Percentiles rank a stretch among this genome's conserved stretches.
phyloP scores from a whole-genome alignment of 1,140 invertebrate genomes.

The Melanaphis sacchari region DNA sequence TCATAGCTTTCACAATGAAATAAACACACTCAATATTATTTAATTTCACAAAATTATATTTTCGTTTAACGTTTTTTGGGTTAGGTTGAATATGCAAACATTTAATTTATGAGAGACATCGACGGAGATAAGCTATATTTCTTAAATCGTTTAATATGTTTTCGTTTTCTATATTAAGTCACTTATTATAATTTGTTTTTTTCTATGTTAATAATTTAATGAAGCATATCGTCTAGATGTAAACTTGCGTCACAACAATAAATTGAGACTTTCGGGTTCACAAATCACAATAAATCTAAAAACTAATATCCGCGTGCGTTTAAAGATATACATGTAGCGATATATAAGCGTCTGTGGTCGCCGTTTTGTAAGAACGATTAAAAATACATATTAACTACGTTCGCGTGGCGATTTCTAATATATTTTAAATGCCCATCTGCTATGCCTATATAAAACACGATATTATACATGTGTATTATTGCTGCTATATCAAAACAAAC shows the following conservation, averaged over 20 bases:
- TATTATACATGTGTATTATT: neutral
- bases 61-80: neutral
- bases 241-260: neutral
- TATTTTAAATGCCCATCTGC: neutral
- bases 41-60: neutral
- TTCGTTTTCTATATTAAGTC: neutral
- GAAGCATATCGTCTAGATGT: neutral
- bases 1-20: slow-evolving; percentile 10
- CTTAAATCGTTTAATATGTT: neutral
- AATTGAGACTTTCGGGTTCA: neutral
- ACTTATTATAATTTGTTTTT: neutral
- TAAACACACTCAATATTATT: neutral
- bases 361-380: neutral
- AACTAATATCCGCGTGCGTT: neutral
- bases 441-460: neutral
- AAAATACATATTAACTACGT: neutral
- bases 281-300: neutral
- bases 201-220: neutral
- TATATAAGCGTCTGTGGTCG: neutral
- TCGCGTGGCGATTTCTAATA: neutral
- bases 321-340: neutral
- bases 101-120: neutral
- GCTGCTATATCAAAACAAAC: neutral
- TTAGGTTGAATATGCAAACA: neutral
- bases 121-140: neutral